These are phyloP conservation scores for Bembecia ichneumoniformis DNA, from an alignment of 2,888 invertebrate genomes.

Conservation along the genomic window DNA sequence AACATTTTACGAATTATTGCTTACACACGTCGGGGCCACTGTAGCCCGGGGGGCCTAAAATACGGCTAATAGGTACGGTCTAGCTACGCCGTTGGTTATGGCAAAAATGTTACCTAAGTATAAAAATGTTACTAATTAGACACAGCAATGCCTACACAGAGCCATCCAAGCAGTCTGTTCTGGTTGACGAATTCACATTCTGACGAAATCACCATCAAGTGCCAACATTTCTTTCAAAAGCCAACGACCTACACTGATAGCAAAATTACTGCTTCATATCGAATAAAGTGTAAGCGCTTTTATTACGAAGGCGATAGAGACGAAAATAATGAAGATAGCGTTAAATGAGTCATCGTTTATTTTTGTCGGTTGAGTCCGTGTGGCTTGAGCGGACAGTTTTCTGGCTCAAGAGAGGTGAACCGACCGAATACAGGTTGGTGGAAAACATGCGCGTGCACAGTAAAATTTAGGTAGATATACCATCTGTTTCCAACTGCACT, in stretches of 20 bases:
- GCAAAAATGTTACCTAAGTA: no score
- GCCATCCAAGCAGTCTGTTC: slow-evolving; percentile 19
- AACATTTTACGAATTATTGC: no score
- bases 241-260: slow-evolving; percentile 50
- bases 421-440: slow-evolving; percentile 20
- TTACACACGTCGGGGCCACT: no score
- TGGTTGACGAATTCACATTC: slow-evolving; percentile 54
- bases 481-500: no score
- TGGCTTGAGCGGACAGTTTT: slow-evolving; percentile 28
- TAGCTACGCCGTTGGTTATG: no score
- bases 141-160: not conserved
- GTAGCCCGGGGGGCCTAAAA: no score
- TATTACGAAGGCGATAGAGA: slow-evolving; percentile 17
- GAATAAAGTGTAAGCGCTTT: slow-evolving; percentile 4
- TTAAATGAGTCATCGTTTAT: slow-evolving; percentile 4
- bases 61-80: no score
- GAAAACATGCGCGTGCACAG: slow-evolving; percentile 20
- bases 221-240: slow-evolving; percentile 64
- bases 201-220: slow-evolving; percentile 55
- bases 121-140: no score
- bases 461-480: no score
- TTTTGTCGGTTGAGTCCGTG: slow-evolving; percentile 2
- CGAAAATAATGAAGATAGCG: slow-evolving; percentile 11
- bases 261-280: slow-evolving; percentile 17
- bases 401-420: slow-evolving; percentile 34